Evolutionary conservation across 1,140 invertebrate genomes (phyloP), one percentile per base, ranked within the genome.

Genomic region (Archivesica marissinica): DNA sequence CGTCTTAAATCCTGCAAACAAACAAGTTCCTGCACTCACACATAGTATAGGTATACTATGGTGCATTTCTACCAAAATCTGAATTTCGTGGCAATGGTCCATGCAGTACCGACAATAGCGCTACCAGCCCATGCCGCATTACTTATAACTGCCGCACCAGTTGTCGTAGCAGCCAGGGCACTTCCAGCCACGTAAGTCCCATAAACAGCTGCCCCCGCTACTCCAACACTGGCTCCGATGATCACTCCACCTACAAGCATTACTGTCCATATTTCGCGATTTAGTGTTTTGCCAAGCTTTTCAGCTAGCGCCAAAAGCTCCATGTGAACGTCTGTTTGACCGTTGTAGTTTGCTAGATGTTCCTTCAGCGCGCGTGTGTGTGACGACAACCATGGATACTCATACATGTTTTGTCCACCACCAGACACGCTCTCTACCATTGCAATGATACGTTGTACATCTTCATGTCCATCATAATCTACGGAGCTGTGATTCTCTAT

Each of bases 31-130:
- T n/a, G n/a, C n/a, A n/a, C n/a, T n/a, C n/a, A n/a, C n/a, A n/a
- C n/a, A n/a, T n/a, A n/a, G n/a, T n/a, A n/a, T n/a, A n/a, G n/a
- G n/a, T n/a, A n/a, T n/a, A n/a, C n/a, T n/a, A n/a, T n/a, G n/a
- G n/a, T n/a, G n/a, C n/a, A n/a, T n/a, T n/a, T n/a, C n/a, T 30
- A 59, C 54, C 54, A 59, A 30, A 59, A 59, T 28, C 25, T 59
- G 4, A 59, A 2, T 59, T 30, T 59, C 4, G 25, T 59, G 3
- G 54, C 54, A 28, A 59, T 28, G 33, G 6, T 59, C 23, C n/a
- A 59, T 6, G 54, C 54, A 30, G 54, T 59, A 9, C 17, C 17
- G 7, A 44, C 7, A 17, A 44, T 17, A 44, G 41, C n/a, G n/a
- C n/a, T n/a, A n/a, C n/a, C n/a, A n/a, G n/a, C n/a, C n/a, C n/a